phyloP scores from a whole-genome alignment of 2,888 invertebrate species.

The Drosophila leonis region DNA sequence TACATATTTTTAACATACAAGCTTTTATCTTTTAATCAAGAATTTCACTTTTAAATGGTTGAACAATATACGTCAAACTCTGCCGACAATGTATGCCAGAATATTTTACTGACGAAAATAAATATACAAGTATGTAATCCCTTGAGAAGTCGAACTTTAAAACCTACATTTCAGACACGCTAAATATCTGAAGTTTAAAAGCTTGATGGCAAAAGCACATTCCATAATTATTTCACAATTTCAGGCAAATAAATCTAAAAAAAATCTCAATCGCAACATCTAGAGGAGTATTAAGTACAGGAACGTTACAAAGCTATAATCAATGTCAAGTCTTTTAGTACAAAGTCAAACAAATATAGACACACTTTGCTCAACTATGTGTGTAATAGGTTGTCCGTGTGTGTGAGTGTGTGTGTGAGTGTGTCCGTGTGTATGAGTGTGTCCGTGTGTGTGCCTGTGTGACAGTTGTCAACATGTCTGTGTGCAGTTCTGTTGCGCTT shows the following conservation, averaged over 20 bases:
- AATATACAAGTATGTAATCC: not conserved
- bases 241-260: not conserved
- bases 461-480: slow-evolving; percentile 29
- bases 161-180: not conserved
- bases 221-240: not conserved
- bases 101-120: not conserved
- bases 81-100: not conserved
- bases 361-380: slow-evolving; percentile 34
- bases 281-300: slow-evolving; percentile 9
- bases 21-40: not conserved
- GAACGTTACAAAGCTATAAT: slow-evolving; percentile 33
- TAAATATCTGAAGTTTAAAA: no score
- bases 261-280: not conserved
- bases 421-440: slow-evolving; percentile 17
- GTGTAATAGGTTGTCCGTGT: slow-evolving; percentile 13
- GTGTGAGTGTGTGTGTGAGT: slow-evolving; percentile 23
- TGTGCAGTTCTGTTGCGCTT: slow-evolving; percentile 55
- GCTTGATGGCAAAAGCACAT: not conserved
- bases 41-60: not conserved
- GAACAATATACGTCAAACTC: not conserved
- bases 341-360: slow-evolving; percentile 54
- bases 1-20: not conserved
- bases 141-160: not conserved
- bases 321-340: slow-evolving; percentile 57
- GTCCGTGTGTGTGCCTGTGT: slow-evolving; percentile 8